phyloP scores from a whole-genome alignment of 2,888 invertebrate genomes.

The Teleiodes luculella region DNA sequence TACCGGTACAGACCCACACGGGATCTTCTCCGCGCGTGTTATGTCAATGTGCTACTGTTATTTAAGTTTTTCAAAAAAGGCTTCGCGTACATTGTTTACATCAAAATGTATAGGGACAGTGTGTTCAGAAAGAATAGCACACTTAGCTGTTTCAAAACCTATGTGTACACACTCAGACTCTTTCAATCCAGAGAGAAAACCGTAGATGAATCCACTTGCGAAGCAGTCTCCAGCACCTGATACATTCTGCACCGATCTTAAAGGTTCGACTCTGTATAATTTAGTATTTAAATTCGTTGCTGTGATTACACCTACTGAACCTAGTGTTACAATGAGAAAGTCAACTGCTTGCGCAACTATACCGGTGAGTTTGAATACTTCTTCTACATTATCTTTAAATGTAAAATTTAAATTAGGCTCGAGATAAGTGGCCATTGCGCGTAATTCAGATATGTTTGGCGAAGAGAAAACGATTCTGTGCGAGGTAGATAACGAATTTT shows the following conservation, averaged over 20 bases:
- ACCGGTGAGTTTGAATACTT: conserved; percentile 47
- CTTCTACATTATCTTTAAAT: conserved; percentile 31
- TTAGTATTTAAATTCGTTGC: conserved; percentile 36
- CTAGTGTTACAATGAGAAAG: conserved; percentile 81
- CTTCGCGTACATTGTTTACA: conserved; percentile 15
- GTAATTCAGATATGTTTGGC: conserved; percentile 89
- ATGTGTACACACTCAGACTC: conserved; percentile 80
- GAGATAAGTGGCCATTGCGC: conserved; percentile 80
- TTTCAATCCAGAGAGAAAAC: conserved; percentile 72
- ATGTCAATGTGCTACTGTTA: background rate
- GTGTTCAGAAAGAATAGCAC: conserved; percentile 76
- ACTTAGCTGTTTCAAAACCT: conserved; percentile 81
- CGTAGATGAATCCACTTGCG: conserved; percentile 83
- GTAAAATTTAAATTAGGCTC: conserved; percentile 36
- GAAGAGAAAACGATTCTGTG: conserved; percentile 81
- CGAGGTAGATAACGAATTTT: conserved; percentile 81
- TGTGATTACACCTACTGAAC: conserved; percentile 78
- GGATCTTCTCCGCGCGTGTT: too few relatives aligned
- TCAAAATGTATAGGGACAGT: conserved; percentile 75
- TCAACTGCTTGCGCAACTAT: conserved; percentile 70
- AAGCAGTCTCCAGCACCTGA: conserved; percentile 92
- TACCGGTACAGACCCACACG: too few relatives aligned
- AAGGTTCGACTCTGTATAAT: conserved; percentile 57
- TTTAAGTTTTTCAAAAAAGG: conserved; percentile 8
- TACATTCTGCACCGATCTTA: conserved; percentile 80